Evolutionary conservation across 2,797 vertebrate species (phyloP).

Genomic region (Phataginus tetradactyla): DNA sequence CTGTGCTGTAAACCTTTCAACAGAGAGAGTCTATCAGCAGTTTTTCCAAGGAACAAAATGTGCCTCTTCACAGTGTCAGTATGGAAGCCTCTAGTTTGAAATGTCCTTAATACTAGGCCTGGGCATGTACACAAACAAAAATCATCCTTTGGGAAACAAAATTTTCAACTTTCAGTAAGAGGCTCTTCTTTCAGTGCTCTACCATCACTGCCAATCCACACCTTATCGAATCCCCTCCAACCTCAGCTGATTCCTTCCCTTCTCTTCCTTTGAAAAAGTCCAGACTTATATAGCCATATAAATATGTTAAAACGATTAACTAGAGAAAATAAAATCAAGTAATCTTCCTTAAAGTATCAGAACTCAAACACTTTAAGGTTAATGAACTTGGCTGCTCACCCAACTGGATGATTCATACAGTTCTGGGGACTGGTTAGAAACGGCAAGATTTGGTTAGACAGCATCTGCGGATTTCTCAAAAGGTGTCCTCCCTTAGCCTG

Average conservation of each 20-base stretch:
- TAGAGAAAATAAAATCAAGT: slow-evolving; percentile 74
- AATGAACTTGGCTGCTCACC: slow-evolving; percentile 79
- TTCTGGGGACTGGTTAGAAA: slow-evolving; percentile 73
- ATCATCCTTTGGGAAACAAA: not conserved
- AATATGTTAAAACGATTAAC: slow-evolving; percentile 72
- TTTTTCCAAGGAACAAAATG: slow-evolving; percentile 60
- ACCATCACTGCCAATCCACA: not conserved
- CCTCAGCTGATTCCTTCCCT: not conserved
- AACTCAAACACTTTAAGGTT: slow-evolving; percentile 76
- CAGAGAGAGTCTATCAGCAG: slow-evolving; percentile 69
- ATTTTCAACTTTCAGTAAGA: not conserved
- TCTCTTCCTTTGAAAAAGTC: slow-evolving; percentile 25
- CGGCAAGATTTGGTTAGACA: slow-evolving; percentile 62
- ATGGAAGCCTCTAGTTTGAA: not conserved
- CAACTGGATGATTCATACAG: slow-evolving; percentile 77
- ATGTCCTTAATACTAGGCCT: not conserved
- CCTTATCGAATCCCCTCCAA: not conserved
- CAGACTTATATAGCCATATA: not conserved
- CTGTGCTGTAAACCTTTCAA: slow-evolving; percentile 53
- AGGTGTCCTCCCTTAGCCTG: slow-evolving; percentile 40
- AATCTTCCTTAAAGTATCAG: slow-evolving; percentile 70
- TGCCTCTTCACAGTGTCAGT: slow-evolving; percentile 34
- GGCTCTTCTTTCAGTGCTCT: not conserved
- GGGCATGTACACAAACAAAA: not conserved
- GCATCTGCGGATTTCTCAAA: slow-evolving; percentile 54